These are phyloP conservation scores for Drosophila paramelanica DNA, from an alignment of 2,888 invertebrate genomes.

Conservation along the genomic window DNA sequence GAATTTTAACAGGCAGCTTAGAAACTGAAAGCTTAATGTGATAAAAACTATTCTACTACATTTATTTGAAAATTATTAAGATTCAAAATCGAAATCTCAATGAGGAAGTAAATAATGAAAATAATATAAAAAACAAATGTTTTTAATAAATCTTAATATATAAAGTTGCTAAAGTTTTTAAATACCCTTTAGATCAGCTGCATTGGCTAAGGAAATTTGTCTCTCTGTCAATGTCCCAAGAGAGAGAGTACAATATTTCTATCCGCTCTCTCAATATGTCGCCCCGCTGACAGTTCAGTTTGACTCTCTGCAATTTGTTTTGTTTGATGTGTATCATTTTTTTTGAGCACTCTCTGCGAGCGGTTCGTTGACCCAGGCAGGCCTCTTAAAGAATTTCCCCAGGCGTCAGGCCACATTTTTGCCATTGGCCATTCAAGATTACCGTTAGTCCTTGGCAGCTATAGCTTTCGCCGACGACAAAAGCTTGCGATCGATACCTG, in stretches of 20 bases:
- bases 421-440: constrained; percentile 42
- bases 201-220: constrained; percentile 8
- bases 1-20: constrained; percentile 5
- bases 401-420: constrained; percentile 38
- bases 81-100: not conserved
- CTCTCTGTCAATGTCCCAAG: not conserved
- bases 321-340: constrained; percentile 36
- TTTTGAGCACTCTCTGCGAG: constrained; percentile 35
- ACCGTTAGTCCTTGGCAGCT: constrained; percentile 48
- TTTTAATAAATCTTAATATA: not conserved
- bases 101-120: not conserved
- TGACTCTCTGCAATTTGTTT: constrained; percentile 31
- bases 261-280: constrained; percentile 8
- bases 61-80: not conserved
- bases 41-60: not conserved
- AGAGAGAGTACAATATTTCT: not conserved
- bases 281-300: constrained; percentile 1
- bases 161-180: too few relatives aligned
- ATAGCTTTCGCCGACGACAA: constrained; percentile 32
- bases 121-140: not conserved
- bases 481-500: constrained; percentile 16
- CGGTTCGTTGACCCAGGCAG: constrained; percentile 72
- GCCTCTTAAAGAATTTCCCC: constrained; percentile 45
- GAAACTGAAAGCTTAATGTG: not conserved
- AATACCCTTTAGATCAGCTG: not conserved